Percentiles rank a stretch among this genome's conserved stretches.
These are phyloP conservation scores for Brachionus angularis DNA, from an alignment of 1,140 invertebrate genomes.

Conservation along the genomic window DNA sequence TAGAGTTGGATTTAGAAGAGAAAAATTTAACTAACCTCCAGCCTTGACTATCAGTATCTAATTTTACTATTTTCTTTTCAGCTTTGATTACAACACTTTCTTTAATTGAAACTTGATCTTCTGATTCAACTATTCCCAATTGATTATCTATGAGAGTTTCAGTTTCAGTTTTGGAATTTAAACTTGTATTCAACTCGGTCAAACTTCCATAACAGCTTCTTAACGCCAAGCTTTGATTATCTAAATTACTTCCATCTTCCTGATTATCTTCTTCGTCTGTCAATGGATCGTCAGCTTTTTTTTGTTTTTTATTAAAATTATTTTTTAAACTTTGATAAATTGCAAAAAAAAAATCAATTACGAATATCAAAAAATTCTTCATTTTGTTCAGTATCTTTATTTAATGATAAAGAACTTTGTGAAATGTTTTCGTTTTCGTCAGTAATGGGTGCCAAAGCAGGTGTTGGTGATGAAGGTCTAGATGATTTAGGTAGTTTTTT, in stretches of 20 bases:
- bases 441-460: neutral
- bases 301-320: no score
- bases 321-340: no score
- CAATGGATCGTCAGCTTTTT: slow-evolving; percentile 8
- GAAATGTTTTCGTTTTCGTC: slow-evolving; percentile 7
- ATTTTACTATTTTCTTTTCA: no score
- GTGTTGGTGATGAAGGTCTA: neutral
- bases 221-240: neutral
- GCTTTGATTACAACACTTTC: no score
- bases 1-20: no score
- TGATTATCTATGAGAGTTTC: neutral
- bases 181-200: neutral
- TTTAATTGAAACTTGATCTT: no score
- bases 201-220: neutral
- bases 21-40: no score
- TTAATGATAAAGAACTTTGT: neutral
- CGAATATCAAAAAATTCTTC: slow-evolving; percentile 41
- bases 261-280: neutral
- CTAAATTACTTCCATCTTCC: neutral
- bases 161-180: neutral
- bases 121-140: no score
- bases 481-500: neutral
- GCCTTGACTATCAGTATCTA: no score
- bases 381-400: neutral
- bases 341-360: no score